Evolutionary conservation across 2,797 vertebrate species (phyloP), one percentile per base, ranked within the genome.

Genomic region (Clarias fuscus): DNA sequence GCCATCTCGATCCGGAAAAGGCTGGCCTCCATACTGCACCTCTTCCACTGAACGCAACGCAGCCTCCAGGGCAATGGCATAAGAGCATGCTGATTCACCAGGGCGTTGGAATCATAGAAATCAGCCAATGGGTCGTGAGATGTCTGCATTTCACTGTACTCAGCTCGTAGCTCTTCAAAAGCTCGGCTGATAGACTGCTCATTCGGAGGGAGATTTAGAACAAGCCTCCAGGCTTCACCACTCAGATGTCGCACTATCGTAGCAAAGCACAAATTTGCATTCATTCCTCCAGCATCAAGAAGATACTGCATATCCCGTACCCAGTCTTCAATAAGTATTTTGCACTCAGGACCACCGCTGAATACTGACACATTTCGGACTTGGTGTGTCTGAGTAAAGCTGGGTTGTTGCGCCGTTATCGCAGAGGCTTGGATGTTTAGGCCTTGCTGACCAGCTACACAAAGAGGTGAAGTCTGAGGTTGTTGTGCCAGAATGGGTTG

Each of bases 161-260:
- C 92, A 20, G 89, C 88, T 3, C 87, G 87, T 2, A 91, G 86
- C 79, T 92, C 86, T 6, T 89, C 75, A 89, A 92, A 93, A 5
- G 88, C 88, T 11, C 79, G 89, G 11, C 80, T 87, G 1, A 90
- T 76, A 7, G 64, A 88, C 30, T 92, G 89, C 0, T 91, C 81
- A 70, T 75, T 30, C 30, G 30, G 30, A 43, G 40, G 40, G 40
- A 43, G 40, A 43, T 43, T 43, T 6, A 43, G 40, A 43, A 43
- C 40, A 6, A 43, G 6, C 6, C 40, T 43, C 15, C 0, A 75
- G 83, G 40, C 40, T 40, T 40, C 40, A 40, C 56, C 11, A 61
- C 11, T 33, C 18, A 5, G 14, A 18, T 62, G 89, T 88, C 20
- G 20, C 59, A 61, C 20, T 22, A 61, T 22, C 20, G 59, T 61